Evolutionary conservation across 2,888 invertebrate species (phyloP).

Genomic region (Xestoiulus laeticollis): DNA sequence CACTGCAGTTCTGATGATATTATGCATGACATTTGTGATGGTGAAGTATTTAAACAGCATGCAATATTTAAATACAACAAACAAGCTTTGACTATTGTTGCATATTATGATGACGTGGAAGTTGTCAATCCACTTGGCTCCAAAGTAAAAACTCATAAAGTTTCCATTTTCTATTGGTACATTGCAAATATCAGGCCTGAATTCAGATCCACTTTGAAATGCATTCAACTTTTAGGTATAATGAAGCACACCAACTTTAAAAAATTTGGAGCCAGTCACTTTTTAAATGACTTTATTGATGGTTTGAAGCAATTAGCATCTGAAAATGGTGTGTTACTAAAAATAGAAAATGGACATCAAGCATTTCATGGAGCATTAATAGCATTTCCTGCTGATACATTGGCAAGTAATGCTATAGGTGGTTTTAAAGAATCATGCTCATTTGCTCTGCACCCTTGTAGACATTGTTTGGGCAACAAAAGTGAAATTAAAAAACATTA

Average conservation of each 20-base stretch:
- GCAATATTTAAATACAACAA: neutral
- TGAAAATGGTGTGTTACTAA: neutral
- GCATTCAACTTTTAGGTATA: constrained; percentile 25
- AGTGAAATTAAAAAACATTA: neutral
- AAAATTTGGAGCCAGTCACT: constrained; percentile 25
- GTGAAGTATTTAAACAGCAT: neutral
- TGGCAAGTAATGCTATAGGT: constrained; percentile 49
- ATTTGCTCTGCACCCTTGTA: constrained; percentile 14
- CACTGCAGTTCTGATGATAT: neutral
- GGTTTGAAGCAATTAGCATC: neutral
- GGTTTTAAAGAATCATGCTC: constrained; percentile 39
- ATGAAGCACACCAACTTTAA: constrained; percentile 31
- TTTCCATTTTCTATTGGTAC: constrained; percentile 49
- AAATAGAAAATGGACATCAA: neutral
- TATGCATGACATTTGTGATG: constrained; percentile 46
- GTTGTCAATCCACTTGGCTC: constrained; percentile 48
- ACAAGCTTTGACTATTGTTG: constrained; percentile 18
- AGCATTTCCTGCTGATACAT: constrained; percentile 48
- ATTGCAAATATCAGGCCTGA: constrained; percentile 28
- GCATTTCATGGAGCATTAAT: constrained; percentile 35
- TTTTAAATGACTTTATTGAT: constrained; percentile 32
- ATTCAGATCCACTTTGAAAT: constrained; percentile 1
- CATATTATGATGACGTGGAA: constrained; percentile 50
- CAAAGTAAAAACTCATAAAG: constrained; percentile 40
- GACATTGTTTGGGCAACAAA: constrained; percentile 40